These are phyloP conservation scores for Poecilobothrus nobilitatus DNA, from an alignment of 2,888 invertebrate genomes.

Conservation along the genomic window DNA sequence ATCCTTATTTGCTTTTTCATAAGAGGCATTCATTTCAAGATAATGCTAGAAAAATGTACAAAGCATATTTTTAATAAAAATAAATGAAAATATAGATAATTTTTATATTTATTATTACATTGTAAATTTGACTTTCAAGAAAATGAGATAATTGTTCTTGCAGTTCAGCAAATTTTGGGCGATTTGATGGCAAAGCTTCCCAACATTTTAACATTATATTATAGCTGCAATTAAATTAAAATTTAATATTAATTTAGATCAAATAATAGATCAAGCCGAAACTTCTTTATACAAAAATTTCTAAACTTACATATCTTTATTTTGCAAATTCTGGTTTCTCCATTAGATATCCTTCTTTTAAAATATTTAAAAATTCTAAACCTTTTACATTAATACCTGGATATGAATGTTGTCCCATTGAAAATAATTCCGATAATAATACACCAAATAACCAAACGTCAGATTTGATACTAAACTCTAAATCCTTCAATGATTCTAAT, in stretches of 20 bases:
- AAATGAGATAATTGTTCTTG: constrained; percentile 66
- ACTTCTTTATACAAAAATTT: too few species aligned
- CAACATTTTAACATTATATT: constrained; percentile 82
- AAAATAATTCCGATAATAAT: constrained; percentile 84
- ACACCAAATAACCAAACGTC: constrained; percentile 93
- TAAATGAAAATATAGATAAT: too few species aligned
- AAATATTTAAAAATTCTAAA: constrained; percentile 53
- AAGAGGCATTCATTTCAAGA: constrained; percentile 76
- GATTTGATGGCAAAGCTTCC: constrained; percentile 65
- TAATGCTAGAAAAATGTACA: constrained; percentile 58
- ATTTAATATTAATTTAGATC: too few species aligned
- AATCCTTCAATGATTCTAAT: constrained; percentile 82
- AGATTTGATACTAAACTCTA: constrained; percentile 86
- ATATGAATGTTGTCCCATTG: constrained; percentile 76
- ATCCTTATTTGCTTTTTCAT: too few species aligned
- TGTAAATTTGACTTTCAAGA: constrained; percentile 57
- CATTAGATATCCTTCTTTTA: constrained; percentile 80
- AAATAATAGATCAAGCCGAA: neutral
- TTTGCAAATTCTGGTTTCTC: constrained; percentile 77
- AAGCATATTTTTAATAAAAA: constrained; percentile 40
- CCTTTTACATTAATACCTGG: constrained; percentile 67
- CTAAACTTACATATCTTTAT: constrained; percentile 62
- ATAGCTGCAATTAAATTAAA: constrained; percentile 50
- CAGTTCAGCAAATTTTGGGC: constrained; percentile 73
- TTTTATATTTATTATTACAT: too few species aligned